Evolutionary conservation across 2,888 invertebrate species (phyloP).

Genomic region (Leptopilina syphax): DNA sequence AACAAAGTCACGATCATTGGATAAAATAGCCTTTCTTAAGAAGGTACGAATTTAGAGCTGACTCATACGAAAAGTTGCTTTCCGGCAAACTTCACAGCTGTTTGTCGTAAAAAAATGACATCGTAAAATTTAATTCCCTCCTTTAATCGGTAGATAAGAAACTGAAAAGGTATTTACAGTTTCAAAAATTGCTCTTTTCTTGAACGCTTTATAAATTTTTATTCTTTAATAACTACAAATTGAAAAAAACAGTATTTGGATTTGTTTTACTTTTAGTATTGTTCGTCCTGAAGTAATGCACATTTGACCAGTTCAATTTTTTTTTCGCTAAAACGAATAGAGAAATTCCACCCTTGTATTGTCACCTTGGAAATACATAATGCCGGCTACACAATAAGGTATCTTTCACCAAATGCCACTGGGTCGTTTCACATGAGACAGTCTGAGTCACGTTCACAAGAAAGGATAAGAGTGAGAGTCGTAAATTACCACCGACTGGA

Average conservation of each 20-base stretch:
- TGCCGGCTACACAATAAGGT: constrained; percentile 48
- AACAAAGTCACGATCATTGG: neutral
- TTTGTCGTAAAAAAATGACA: too few species aligned
- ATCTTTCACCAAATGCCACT: constrained; percentile 34
- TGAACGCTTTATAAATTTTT: too few species aligned
- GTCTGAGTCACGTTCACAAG: constrained; percentile 32
- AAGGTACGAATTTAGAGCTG: neutral
- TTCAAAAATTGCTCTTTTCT: neutral
- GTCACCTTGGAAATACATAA: constrained; percentile 56
- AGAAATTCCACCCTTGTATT: constrained; percentile 22
- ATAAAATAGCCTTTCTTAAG: neutral
- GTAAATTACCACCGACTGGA: constrained; percentile 41
- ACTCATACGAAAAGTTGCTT: neutral
- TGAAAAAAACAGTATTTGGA: too few species aligned
- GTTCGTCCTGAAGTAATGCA: neutral
- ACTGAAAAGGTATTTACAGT: neutral
- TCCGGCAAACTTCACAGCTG: too few species aligned
- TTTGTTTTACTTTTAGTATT: too few species aligned
- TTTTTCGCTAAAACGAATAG: constrained; percentile 38
- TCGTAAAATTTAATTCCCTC: neutral
- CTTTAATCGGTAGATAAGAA: neutral
- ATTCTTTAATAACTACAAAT: too few species aligned
- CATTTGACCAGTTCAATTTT: constrained; percentile 39
- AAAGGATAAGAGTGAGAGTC: neutral
- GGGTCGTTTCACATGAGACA: constrained; percentile 39